Percentiles rank a stretch among this genome's conserved stretches.
These are phyloP conservation scores for Reticulitermes speratus DNA, from an alignment of 1,140 invertebrate genomes.

Conservation along the genomic window DNA sequence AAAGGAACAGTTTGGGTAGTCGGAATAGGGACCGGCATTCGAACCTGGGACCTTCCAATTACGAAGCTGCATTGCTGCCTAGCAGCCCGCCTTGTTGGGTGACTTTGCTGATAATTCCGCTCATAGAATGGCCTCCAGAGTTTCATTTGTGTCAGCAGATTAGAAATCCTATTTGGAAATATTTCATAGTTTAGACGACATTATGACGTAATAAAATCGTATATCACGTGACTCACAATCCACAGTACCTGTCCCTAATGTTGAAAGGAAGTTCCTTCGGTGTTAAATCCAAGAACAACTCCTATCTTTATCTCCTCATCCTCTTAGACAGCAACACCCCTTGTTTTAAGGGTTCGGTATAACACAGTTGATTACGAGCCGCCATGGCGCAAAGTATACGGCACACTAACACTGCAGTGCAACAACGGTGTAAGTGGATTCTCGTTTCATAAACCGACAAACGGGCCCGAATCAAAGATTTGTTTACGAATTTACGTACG, in stretches of 20 bases:
- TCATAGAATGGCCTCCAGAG: no score
- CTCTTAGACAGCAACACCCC: neutral
- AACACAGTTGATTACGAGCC: neutral
- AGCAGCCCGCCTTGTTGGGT: no score
- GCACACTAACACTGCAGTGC: no score
- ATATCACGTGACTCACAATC: neutral
- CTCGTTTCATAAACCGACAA: no score
- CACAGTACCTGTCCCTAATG: neutral
- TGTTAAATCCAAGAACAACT: conserved; percentile 3
- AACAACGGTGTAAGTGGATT: no score
- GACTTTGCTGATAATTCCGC: no score
- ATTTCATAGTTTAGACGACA: neutral
- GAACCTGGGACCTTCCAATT: no score
- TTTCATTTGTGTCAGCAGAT: neutral
- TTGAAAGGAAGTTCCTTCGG: neutral
- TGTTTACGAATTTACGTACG: no score
- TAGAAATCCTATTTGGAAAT: neutral
- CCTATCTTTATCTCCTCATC: neutral
- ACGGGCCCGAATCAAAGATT: no score
- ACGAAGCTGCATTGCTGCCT: no score
- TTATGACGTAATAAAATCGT: neutral
- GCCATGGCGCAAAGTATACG: neutral
- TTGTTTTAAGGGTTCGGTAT: neutral
- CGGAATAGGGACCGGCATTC: no score
- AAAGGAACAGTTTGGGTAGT: no score